A percentile compares a stretch with the other conserved stretches of the same genome.
phyloP scores from a whole-genome alignment of 2,888 invertebrate genomes.

The Tetragonisca angustula region DNA sequence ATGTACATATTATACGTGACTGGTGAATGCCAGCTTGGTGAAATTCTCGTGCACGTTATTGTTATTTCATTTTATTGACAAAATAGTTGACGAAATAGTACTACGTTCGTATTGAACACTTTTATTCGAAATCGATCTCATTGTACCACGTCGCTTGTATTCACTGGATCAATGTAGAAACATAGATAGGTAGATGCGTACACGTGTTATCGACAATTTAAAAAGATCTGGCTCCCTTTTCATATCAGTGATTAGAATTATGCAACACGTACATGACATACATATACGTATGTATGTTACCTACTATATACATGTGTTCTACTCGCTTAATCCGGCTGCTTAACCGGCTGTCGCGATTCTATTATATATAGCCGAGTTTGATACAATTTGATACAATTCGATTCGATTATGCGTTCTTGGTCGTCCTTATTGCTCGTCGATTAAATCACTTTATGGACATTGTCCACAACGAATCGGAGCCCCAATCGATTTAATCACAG shows the following conservation, averaged over 20 bases:
- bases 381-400: not conserved
- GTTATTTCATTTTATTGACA: not conserved
- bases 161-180: not conserved
- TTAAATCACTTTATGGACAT: not conserved
- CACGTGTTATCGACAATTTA: not conserved
- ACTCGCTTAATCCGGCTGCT: not conserved
- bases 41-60: not conserved
- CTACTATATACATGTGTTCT: not conserved
- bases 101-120: not conserved
- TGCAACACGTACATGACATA: not conserved
- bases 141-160: not conserved
- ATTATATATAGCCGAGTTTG: not conserved
- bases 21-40: not conserved
- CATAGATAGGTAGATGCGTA: slow-evolving; percentile 1
- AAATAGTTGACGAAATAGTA: not conserved
- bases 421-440: not conserved
- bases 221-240: not conserved
- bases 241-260: not conserved
- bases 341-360: slow-evolving; percentile 3
- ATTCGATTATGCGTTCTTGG: not conserved
- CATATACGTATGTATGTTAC: not conserved
- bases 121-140: not conserved
- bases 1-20: not conserved
- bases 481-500: not conserved
- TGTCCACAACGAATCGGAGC: not conserved